phyloP scores from a whole-genome alignment of 2,113 vertebrate species.

The Carassius auratus region DNA sequence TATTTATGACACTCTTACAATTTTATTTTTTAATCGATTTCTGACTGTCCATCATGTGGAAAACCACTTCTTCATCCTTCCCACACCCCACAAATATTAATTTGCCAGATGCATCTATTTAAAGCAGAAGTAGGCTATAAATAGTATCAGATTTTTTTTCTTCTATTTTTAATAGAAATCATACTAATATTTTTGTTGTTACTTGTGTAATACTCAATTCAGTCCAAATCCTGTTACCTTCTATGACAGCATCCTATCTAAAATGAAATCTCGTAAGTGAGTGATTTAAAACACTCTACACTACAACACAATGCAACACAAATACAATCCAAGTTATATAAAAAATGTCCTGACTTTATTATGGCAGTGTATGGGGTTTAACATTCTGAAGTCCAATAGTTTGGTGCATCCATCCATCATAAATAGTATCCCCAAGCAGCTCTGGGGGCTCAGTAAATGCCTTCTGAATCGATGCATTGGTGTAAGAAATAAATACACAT shows the following conservation, averaged over 20 bases:
- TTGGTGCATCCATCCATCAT: no score
- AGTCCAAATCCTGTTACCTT: background rate
- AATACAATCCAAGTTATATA: no score
- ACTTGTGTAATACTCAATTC: background rate
- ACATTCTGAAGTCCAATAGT: no score
- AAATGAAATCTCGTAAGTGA: background rate
- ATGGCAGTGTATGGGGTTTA: no score
- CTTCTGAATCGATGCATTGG: no score
- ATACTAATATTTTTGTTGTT: background rate
- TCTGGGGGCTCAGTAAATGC: no score
- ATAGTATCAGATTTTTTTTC: background rate
- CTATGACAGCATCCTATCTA: background rate
- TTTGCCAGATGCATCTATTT: background rate
- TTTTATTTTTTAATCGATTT: background rate
- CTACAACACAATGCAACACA: no score
- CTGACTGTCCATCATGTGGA: background rate
- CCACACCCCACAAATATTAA: background rate
- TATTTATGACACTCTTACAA: slow-evolving; percentile 13
- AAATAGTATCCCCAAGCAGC: no score
- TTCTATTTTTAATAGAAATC: background rate
- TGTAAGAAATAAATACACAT: no score
- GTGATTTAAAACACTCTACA: background rate
- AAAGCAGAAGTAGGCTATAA: background rate
- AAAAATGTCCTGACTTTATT: no score
- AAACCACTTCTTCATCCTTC: background rate